Percentiles rank a stretch among this genome's conserved stretches.
phyloP scores from a whole-genome alignment of 2,797 vertebrate genomes.

The Anomalospiza imberbis region DNA sequence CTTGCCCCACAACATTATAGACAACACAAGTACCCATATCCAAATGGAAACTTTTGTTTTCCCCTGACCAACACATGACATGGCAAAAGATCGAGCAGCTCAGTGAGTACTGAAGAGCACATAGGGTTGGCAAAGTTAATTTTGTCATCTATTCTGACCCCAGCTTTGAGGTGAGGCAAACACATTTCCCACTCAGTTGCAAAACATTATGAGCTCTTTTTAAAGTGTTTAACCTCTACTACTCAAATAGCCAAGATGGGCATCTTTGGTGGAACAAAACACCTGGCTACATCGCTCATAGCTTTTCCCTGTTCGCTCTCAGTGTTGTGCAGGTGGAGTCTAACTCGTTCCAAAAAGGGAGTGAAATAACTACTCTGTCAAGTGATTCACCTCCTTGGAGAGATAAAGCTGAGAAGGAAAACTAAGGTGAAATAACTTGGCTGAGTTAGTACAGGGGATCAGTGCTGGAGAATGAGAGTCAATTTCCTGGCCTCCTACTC shows the following conservation, averaged over 20 bases:
- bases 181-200: neutral
- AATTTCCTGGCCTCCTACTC: neutral
- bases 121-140: neutral
- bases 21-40: neutral
- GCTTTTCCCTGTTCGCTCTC: neutral
- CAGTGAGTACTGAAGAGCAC: neutral
- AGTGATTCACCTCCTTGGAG: neutral
- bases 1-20: neutral
- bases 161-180: neutral
- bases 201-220: neutral
- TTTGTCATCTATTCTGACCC: neutral
- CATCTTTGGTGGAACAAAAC: neutral
- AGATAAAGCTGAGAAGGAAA: neutral
- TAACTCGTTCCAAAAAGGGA: neutral
- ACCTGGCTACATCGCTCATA: rapidly evolving
- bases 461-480: neutral
- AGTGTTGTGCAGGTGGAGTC: neutral
- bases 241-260: neutral
- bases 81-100: neutral
- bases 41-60: neutral
- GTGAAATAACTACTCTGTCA: neutral
- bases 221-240: neutral
- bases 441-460: neutral
- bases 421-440: neutral
- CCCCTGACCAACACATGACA: neutral